phyloP scores from a whole-genome alignment of 2,888 invertebrate genomes.

The Pollenia angustigena region DNA sequence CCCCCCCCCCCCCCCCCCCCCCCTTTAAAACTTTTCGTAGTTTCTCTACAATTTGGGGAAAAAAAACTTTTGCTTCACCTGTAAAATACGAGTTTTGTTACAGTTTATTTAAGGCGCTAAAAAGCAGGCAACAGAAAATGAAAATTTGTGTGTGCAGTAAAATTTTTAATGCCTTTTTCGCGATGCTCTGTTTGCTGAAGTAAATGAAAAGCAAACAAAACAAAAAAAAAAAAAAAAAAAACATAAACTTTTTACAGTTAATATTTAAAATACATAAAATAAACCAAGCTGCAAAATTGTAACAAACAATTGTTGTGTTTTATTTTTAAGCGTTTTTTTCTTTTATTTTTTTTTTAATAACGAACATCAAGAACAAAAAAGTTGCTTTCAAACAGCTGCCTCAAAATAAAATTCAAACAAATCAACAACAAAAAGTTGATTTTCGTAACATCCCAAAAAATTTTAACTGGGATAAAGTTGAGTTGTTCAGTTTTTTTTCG shows the following conservation, averaged over 20 bases:
- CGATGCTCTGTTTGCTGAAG: conserved; percentile 16
- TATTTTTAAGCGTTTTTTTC: conserved; percentile 24
- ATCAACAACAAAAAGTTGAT: conserved; percentile 34
- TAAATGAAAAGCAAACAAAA: conserved; percentile 46
- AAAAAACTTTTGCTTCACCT: conserved; percentile 52
- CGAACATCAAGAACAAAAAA: conserved; percentile 49
- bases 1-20: background rate
- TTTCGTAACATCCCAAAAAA: conserved; percentile 36
- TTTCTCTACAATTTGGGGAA: background rate
- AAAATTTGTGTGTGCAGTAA: conserved; percentile 27
- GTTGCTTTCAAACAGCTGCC: conserved; percentile 31
- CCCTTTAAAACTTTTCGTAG: background rate
- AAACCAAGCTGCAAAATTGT: conserved; percentile 46
- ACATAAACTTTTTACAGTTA: conserved; percentile 34
- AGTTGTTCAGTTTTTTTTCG: conserved; percentile 4
- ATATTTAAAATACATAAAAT: conserved; percentile 59
- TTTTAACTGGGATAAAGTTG: conserved; percentile 42
- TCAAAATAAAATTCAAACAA: conserved; percentile 33
- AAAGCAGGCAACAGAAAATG: conserved; percentile 29
- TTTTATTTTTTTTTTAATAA: background rate
- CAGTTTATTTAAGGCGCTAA: conserved; percentile 31
- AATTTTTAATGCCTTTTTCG: conserved; percentile 41
- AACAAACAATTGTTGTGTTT: conserved; percentile 26
- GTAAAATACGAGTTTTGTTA: conserved; percentile 40
- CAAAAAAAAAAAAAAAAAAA: background rate